These are phyloP conservation scores for Lepidurus couesii DNA, from an alignment of 1,140 invertebrate genomes.

Conservation along the genomic window DNA sequence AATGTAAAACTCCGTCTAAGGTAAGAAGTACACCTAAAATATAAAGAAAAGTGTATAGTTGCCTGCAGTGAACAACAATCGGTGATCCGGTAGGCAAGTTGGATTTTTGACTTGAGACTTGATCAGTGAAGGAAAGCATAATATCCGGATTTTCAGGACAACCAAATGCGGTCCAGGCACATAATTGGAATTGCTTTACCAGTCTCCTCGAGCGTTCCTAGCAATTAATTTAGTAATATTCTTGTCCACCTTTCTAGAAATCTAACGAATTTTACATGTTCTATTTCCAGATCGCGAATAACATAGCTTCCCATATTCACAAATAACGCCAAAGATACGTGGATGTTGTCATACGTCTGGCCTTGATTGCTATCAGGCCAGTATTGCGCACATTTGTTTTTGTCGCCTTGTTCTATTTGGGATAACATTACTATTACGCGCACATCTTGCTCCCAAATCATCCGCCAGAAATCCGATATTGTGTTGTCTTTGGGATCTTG, in stretches of 20 bases:
- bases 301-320: background rate
- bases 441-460: conserved; percentile 52
- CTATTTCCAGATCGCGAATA: too few species aligned
- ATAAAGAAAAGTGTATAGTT: conserved; percentile 29
- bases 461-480: conserved; percentile 53
- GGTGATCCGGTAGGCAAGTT: conserved; percentile 51
- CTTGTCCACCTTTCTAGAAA: background rate
- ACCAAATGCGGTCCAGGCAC: conserved; percentile 51
- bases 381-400: conserved; percentile 25
- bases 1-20: background rate
- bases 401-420: conserved; percentile 16
- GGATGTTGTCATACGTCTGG: background rate
- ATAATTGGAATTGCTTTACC: background rate
- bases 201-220: background rate
- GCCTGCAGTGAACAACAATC: conserved; percentile 94
- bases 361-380: background rate
- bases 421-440: conserved; percentile 51
- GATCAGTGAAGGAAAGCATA: conserved; percentile 86
- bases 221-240: background rate
- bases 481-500: conserved; percentile 52
- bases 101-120: conserved; percentile 67
- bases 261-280: background rate
- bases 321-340: background rate
- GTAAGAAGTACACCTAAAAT: background rate
- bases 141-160: conserved; percentile 92